Evolutionary conservation across 2,113 vertebrate genomes (phyloP).

Genomic region (Bungarus multicinctus): DNA sequence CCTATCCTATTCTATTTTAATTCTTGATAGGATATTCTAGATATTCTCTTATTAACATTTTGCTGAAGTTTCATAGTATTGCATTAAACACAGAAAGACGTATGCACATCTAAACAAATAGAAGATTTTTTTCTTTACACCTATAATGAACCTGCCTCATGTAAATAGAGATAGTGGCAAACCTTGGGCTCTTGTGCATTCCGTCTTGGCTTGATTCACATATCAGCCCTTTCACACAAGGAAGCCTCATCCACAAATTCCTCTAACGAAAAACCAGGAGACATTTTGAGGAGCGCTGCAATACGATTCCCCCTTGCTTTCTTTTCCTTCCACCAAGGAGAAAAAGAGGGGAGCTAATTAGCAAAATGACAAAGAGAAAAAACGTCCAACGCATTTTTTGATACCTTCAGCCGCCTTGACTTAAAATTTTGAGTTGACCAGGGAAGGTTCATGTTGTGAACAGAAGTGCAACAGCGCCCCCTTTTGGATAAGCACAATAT

Average conservation of each 20-base stretch:
- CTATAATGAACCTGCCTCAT: background rate
- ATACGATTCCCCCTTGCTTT: constrained; percentile 1
- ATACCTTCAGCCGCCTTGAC: constrained; percentile 43
- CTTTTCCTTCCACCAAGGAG: constrained; percentile 11
- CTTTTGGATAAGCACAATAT: constrained; percentile 16
- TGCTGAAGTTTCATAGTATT: background rate
- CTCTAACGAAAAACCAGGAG: background rate
- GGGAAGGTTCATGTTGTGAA: accelerated
- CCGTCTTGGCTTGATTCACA: background rate
- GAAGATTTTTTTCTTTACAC: background rate
- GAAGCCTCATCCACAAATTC: background rate
- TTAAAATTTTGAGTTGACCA: constrained; percentile 21
- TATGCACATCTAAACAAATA: background rate
- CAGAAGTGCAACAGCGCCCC: constrained; percentile 54
- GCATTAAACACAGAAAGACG: background rate
- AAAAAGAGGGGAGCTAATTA: constrained; percentile 59
- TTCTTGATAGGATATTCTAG: no score
- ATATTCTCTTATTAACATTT: background rate
- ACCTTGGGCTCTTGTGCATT: background rate
- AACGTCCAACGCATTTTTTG: constrained; percentile 47
- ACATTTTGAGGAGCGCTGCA: background rate
- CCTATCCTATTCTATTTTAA: no score
- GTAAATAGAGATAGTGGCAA: no score
- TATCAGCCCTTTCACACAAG: background rate
- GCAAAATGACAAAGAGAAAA: constrained; percentile 56